Evolutionary conservation across 2,888 invertebrate genomes (phyloP), one percentile per base, ranked within the genome.

Genomic region (Athalia cordata): DNA sequence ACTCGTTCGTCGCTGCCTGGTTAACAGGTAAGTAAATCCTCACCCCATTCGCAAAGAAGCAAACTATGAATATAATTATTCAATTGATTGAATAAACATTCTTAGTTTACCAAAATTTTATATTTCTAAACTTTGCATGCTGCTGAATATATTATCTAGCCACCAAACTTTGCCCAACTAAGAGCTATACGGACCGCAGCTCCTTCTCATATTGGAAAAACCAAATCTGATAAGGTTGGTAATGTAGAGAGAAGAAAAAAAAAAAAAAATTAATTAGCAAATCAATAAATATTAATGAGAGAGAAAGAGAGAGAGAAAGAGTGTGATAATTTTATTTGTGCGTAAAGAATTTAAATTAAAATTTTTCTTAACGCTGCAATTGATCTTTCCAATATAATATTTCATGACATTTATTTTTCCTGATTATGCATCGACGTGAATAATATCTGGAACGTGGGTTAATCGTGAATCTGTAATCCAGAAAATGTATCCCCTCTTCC

Each of bases 201-300:
- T 86, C 96, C 97, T 75, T 97, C 96, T 84, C 94, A 96, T 93
- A 91, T 95, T 91, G 93, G 94, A 91, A 96, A 94, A 93, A 96
- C 94, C 89, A 96, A 95, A 91, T 96, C 96, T 43, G 95, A 95
- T 88, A 95, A 96, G 96, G 96, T 96, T 93, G 92, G 93, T 90
- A 85, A 77, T 74, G 81, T 79, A 81, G 79, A 77, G 61, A 72
- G 29, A 29, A 29, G 2, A 29, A 29, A 29, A 1, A 29, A 29
- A 29, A 29, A 29, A 29, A 29, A 1, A 1, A 29, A 29, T 29
- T 1, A 29, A 29, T 29, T 1, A 29, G 2, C 2, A 29, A 29
- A 29, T 29, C 0, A 29, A 55, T n/a, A 5, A 55, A 55, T 11
- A n/a, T 7, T 55, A 4, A n/a, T 11, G n/a, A 11, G 55, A 55